Evolutionary conservation across 2,797 vertebrate genomes (phyloP), one percentile per base, ranked within the genome.

Genomic region (Xenops minutus): DNA sequence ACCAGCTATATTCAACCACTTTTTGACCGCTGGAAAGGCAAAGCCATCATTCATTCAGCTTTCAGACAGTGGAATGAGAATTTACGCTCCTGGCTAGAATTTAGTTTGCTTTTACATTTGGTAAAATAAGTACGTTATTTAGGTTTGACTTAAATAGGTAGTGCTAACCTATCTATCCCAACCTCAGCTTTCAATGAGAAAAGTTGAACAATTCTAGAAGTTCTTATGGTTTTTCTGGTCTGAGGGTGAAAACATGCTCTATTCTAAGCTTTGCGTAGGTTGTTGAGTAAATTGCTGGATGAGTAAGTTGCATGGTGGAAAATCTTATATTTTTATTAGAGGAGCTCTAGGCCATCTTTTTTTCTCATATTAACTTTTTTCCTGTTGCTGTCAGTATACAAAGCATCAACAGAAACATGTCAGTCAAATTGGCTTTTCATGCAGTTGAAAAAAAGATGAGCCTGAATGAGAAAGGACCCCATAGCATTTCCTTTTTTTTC

Each of bases 221-320:
- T 55, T 89, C 73, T 59, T 81, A 85, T 0, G 1, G 6, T 61
- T 94, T 94, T 80, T 78, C 76, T 89, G 66, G 64, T 95, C 76
- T 76, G 55, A 91, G 62, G 82, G 74, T 92, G 69, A 89, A 96
- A 88, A 88, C 37, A 46, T 14, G 59, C 17, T 88, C 93, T 93
- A 88, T 89, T 88, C 80, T 68, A 93, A 94, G 87, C 89, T 89
- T 81, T 88, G 87, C 1, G 49, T 89, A 93, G 89, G 92, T 34
- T 92, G 85, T 64, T 83, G 79, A 95, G 81, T 93, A 91, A 87
- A 94, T 93, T 89, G 80, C 76, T 88, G n/a, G 82, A 92, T 95
- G 89, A 96, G 82, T 91, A 94, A 96, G 83, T 93, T 91, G 84
- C 91, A 67, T 46, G 73, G 89, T 91, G 79, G 82, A 92, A 94